Conservation (phyloP, 1,140 invertebrate species). For the Meloidogyne exigua region DNA sequence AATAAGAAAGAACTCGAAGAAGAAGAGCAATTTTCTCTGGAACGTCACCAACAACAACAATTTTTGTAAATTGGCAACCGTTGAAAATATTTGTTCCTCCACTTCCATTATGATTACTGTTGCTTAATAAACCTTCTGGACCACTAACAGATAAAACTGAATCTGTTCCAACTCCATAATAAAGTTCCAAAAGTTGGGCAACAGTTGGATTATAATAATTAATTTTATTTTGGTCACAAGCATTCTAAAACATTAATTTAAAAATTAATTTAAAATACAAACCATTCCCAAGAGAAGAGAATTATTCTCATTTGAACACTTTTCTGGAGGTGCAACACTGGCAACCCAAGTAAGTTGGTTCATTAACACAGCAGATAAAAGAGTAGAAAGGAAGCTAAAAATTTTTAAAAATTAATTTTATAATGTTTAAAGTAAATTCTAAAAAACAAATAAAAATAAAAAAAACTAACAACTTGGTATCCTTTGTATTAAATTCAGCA, state of each 20-base stretch:
- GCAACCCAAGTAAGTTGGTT: slow-evolving; percentile 47
- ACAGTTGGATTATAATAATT: slow-evolving; percentile 41
- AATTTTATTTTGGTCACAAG: slow-evolving; percentile 23
- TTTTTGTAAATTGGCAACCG: slow-evolving; percentile 38
- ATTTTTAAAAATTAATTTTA: slow-evolving; percentile 7
- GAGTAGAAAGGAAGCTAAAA: slow-evolving; percentile 45
- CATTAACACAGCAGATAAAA: slow-evolving; percentile 43
- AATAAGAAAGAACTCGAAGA: slow-evolving; percentile 42
- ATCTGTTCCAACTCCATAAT: slow-evolving; percentile 27
- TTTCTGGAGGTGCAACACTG: slow-evolving; percentile 42
- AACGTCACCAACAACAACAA: slow-evolving; percentile 43
- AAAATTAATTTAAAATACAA: slow-evolving; percentile 11
- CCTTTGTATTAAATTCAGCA: slow-evolving; percentile 38
- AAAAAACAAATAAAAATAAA: neutral
- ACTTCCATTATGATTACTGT: neutral
- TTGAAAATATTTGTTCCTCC: neutral
- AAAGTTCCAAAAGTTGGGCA: slow-evolving; percentile 46
- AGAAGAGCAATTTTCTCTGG: slow-evolving; percentile 32
- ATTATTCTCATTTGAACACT: slow-evolving; percentile 19
- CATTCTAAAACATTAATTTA: slow-evolving; percentile 22
- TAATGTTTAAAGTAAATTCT: neutral
- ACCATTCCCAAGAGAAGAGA: slow-evolving; percentile 44
- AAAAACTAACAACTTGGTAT: slow-evolving; percentile 44
- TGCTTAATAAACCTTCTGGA: neutral
- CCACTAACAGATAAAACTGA: slow-evolving; percentile 4